These are phyloP conservation scores for Musca vetustissima DNA, from an alignment of 1,140 invertebrate species.

Conservation along the genomic window DNA sequence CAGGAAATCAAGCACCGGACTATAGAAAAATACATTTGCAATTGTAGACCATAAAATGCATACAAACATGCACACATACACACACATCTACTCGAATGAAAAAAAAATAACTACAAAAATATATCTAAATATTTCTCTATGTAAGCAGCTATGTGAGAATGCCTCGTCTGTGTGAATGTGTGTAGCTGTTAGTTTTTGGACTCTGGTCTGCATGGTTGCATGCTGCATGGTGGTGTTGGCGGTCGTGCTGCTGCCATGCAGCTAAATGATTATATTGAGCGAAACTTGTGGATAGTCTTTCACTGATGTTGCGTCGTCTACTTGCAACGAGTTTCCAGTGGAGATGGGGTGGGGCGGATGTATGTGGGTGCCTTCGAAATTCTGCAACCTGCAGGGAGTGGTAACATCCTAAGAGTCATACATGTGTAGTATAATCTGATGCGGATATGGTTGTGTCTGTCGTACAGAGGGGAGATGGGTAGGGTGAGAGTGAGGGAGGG, in stretches of 20 bases:
- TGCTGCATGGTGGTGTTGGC: not conserved
- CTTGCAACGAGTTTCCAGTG: not conserved
- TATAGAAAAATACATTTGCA: conserved; percentile 19
- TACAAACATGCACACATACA: not conserved
- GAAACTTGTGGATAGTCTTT: conserved; percentile 2
- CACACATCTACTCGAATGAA: not conserved
- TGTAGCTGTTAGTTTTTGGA: no score
- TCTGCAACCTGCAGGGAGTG: not conserved
- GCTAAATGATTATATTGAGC: conserved; percentile 10
- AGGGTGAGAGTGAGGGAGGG: no score
- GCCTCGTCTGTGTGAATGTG: no score
- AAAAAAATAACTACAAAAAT: no score
- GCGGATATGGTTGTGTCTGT: conserved; percentile 11
- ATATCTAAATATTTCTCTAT: no score
- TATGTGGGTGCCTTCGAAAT: no score
- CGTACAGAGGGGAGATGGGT: not conserved
- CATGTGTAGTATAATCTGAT: conserved; percentile 12
- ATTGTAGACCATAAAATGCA: conserved; percentile 4
- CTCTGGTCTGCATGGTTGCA: no score
- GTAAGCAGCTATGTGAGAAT: no score
- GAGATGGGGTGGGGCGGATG: not conserved
- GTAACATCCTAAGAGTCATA: not conserved
- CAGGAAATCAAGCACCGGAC: conserved; percentile 15
- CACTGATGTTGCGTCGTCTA: not conserved
- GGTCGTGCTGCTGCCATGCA: not conserved